phyloP scores from a whole-genome alignment of 2,113 vertebrate species.

The Prinia subflava region DNA sequence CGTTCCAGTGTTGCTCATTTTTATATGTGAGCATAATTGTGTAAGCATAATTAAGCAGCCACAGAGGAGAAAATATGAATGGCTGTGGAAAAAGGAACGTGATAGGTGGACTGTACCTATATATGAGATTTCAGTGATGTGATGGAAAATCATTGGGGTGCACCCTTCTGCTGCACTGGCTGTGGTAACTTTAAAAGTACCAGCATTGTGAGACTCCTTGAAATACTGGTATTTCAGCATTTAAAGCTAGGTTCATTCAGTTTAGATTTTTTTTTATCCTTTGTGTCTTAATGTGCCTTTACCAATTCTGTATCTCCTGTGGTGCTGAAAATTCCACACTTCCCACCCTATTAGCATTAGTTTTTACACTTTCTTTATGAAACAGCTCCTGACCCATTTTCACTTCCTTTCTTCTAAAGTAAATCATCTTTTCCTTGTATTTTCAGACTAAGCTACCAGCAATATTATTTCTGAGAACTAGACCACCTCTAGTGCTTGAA shows the following conservation, averaged over 20 bases:
- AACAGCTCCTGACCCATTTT: slow-evolving; percentile 3
- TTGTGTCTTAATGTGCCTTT: not conserved
- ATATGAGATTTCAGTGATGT: not conserved
- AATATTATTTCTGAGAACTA: not conserved
- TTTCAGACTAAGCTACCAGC: not conserved
- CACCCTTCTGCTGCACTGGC: not conserved
- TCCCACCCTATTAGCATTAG: not conserved
- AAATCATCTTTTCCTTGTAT: not conserved
- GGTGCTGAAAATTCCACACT: not conserved
- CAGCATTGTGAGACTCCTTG: not conserved
- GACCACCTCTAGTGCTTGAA: not conserved
- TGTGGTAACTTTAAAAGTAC: not conserved
- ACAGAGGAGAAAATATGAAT: not conserved
- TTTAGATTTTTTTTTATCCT: not conserved
- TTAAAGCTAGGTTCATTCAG: not conserved
- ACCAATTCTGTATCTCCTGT: not conserved
- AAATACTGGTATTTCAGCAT: not conserved
- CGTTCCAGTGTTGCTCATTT: not conserved
- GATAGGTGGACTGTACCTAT: not conserved
- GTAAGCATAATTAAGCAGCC: not conserved
- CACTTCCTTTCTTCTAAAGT: not conserved
- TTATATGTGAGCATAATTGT: not conserved
- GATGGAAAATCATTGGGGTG: not conserved
- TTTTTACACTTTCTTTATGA: not conserved
- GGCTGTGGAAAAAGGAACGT: not conserved